Evolutionary conservation across 2,797 vertebrate genomes (phyloP).

Genomic region (Rhabdophis nuchalis): DNA sequence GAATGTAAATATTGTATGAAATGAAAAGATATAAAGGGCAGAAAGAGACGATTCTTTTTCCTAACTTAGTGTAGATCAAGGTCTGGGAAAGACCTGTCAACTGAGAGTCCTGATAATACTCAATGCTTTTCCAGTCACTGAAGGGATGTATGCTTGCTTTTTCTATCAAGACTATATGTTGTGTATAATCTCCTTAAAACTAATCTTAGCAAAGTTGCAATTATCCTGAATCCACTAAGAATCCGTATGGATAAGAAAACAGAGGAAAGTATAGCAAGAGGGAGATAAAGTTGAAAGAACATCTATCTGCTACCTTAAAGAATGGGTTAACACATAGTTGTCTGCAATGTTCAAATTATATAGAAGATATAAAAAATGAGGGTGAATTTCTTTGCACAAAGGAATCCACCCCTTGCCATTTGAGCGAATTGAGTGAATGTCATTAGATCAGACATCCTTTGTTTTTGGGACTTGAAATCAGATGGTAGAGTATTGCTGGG

Average conservation of each 20-base stretch:
- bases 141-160: neutral
- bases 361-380: neutral
- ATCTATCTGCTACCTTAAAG: neutral
- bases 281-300: neutral
- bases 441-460: neutral
- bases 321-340: neutral
- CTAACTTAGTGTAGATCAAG: neutral
- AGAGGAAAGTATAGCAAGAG: neutral
- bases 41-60: neutral
- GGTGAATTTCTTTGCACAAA: neutral
- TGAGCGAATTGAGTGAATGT: constrained; percentile 39
- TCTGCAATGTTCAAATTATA: neutral
- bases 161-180: neutral
- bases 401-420: constrained; percentile 16
- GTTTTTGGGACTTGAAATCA: neutral
- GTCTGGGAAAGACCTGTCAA: neutral
- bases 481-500: neutral
- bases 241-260: neutral
- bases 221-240: neutral
- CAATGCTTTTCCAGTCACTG: neutral
- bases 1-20: neutral
- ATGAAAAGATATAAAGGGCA: neutral
- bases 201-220: neutral
- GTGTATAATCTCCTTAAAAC: neutral
- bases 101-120: neutral